Evolutionary conservation across 2,797 vertebrate species (phyloP).

Genomic region (Propithecus deckenii): DNA sequence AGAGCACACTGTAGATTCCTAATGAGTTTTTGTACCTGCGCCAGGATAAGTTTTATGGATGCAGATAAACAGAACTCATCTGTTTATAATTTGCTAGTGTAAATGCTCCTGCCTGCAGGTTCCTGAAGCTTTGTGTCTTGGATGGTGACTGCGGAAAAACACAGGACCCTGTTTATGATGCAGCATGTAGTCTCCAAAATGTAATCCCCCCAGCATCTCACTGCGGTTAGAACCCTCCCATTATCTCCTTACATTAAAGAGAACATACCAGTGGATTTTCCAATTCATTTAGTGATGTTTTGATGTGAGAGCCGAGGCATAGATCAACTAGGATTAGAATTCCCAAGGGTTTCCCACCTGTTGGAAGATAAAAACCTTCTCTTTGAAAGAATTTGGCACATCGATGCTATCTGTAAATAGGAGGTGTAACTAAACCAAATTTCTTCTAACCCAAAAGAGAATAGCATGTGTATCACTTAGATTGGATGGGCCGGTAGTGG

Average conservation of each 20-base stretch:
- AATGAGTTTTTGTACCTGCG: conserved; percentile 59
- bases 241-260: background rate
- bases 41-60: conserved; percentile 56
- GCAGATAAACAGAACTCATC: conserved; percentile 57
- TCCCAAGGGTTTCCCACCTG: background rate
- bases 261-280: background rate
- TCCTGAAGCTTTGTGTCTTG: conserved; percentile 56
- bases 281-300: background rate
- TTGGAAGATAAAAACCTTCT: conserved; percentile 34
- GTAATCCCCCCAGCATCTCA: background rate
- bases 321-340: background rate
- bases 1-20: conserved; percentile 50
- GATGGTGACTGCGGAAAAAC: background rate
- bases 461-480: background rate
- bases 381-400: background rate
- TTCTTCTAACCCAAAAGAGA: background rate
- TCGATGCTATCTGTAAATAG: background rate
- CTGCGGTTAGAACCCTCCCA: background rate
- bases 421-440: background rate
- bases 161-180: background rate
- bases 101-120: background rate
- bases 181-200: background rate
- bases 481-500: too few relatives aligned
- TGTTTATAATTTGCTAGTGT: conserved; percentile 56
- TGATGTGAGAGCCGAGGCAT: background rate